Base-by-base conservation (phyloP, 1,140 invertebrate genomes). In the Venturia canescens region DNA sequence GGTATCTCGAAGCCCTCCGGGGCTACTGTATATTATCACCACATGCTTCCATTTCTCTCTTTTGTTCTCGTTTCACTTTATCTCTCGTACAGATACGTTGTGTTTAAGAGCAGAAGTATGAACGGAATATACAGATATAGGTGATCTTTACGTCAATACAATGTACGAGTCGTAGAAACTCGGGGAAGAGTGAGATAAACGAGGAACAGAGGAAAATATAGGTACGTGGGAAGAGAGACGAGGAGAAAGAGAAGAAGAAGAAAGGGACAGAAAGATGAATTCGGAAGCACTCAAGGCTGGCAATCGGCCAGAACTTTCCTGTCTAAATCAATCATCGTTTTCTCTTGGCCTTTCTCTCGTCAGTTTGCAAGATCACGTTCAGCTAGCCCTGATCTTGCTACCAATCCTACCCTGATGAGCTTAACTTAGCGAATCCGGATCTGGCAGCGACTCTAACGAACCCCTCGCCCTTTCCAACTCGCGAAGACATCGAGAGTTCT, bases 301-400 rank as follows among this genome's bases (percentile, higher is more conserved):
- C 81, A 67, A 50, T 53, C 70, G 70, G 83, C 83, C 83, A 84
- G 79, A 82, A 71, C 79, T 80, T 80, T 72, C 60, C 81, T 84
- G 79, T 82, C 83, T 84, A 79, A 84, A 84, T 84, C 83, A 84
- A 84, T 84, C 83, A 82, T 84, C 82, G 79, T 81, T 69, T 71
- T 67, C 69, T 63, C 67, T 48, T 48, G 34, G 63, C 69, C 50
- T 75, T 48, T 75, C 23, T 69, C 21, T 50, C 57, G 34, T 71
- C 69, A 31, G 74, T 5, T 74, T 80, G 50, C 69, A 72, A 80
- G 83, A 83, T 83, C 82, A 80, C 80, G 82, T 83, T 57, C 69
- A 70, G 50, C 66, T 57, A n/a, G 57, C 63, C 80, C 74, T 83
- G 80, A 83, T 81, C 80, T 72, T 72, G 29, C 76, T 76, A 60